These are phyloP conservation scores for Poecilia velifera DNA, from an alignment of 2,797 vertebrate genomes.

Conservation along the genomic window DNA sequence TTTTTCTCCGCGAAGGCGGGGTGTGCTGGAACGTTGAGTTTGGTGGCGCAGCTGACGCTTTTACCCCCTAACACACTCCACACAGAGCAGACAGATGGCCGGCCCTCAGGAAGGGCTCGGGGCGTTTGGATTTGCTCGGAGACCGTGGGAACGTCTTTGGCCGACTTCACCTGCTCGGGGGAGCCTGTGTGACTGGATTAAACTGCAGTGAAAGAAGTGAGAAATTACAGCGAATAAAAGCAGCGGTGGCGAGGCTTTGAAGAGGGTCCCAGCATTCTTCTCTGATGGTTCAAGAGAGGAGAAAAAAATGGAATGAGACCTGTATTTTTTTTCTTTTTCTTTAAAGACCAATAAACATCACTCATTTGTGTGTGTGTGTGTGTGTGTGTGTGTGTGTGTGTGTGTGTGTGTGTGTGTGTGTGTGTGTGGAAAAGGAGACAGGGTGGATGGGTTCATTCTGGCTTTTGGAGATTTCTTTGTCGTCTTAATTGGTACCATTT, in stretches of 20 bases:
- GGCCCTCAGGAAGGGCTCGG: slow-evolving; percentile 81
- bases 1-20: slow-evolving; percentile 69
- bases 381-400: not conserved
- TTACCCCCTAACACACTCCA: slow-evolving; percentile 78
- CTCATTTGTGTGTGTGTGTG: not conserved
- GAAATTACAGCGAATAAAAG: slow-evolving; percentile 64
- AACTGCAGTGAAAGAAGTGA: slow-evolving; percentile 72
- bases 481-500: slow-evolving; percentile 72
- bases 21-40: slow-evolving; percentile 85
- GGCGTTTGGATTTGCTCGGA: slow-evolving; percentile 79
- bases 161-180: slow-evolving; percentile 84
- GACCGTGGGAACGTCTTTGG: slow-evolving; percentile 87
- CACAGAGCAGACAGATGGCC: slow-evolving; percentile 85
- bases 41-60: slow-evolving; percentile 83
- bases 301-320: slow-evolving; percentile 17
- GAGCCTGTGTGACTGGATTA: slow-evolving; percentile 80
- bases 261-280: slow-evolving; percentile 15
- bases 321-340: not conserved
- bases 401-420: not conserved
- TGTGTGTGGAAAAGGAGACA: slow-evolving; percentile 3
- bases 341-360: slow-evolving; percentile 23
- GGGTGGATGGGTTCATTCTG: slow-evolving; percentile 65
- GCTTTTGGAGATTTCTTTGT: slow-evolving; percentile 59
- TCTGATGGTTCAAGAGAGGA: slow-evolving; percentile 19
- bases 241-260: slow-evolving; percentile 33